phyloP scores from a whole-genome alignment of 2,797 vertebrate genomes.

The Periophthalmus magnuspinnatus region DNA sequence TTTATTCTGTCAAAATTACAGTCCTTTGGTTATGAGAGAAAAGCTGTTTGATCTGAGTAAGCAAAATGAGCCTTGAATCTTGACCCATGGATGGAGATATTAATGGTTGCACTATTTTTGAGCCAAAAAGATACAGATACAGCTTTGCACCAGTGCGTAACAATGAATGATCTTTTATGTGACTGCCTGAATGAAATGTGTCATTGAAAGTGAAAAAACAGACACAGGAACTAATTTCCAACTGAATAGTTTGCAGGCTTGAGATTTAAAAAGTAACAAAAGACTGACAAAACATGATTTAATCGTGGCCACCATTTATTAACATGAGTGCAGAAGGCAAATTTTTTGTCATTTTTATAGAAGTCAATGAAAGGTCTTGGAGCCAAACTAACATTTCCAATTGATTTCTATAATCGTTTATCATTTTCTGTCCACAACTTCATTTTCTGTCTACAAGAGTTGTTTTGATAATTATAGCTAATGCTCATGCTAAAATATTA shows the following conservation, averaged over 20 bases:
- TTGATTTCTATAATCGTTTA: neutral
- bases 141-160: neutral
- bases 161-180: neutral
- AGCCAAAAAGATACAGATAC: neutral
- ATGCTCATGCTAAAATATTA: too few relatives aligned
- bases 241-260: neutral
- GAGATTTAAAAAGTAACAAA: neutral
- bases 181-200: neutral
- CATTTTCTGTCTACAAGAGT: neutral
- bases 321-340: neutral
- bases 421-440: neutral
- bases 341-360: neutral
- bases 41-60: constrained; percentile 8
- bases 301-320: neutral
- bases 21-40: constrained; percentile 5
- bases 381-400: neutral
- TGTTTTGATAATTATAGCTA: constrained; percentile 5
- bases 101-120: neutral
- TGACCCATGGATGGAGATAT: neutral
- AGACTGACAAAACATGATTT: neutral
- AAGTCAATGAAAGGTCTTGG: neutral
- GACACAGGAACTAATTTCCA: neutral
- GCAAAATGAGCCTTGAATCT: constrained; percentile 20
- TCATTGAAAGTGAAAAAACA: neutral
- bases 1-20: constrained; percentile 24